These are phyloP conservation scores for Brassicogethes aeneus DNA, from an alignment of 2,888 invertebrate genomes.

Conservation along the genomic window DNA sequence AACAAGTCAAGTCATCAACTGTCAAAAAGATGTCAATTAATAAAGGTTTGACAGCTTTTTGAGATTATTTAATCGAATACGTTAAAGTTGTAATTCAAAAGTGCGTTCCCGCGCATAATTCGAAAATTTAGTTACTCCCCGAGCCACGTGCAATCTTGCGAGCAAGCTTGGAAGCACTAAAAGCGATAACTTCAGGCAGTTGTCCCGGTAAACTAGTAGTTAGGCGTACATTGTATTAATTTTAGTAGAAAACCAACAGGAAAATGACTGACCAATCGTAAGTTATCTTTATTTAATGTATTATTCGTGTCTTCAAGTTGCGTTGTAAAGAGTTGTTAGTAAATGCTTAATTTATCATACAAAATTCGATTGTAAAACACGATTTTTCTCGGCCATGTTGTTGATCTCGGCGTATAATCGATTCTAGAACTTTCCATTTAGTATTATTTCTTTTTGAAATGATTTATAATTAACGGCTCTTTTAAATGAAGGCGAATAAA, in stretches of 20 bases:
- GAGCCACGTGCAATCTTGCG: background rate
- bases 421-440: constrained; percentile 29
- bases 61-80: too few species aligned
- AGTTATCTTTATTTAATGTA: constrained; percentile 14
- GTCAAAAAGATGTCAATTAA: too few species aligned
- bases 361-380: too few species aligned
- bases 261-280: constrained; percentile 31
- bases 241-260: constrained; percentile 12
- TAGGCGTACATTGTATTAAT: constrained; percentile 12
- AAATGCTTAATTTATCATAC: too few species aligned
- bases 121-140: too few species aligned
- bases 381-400: constrained; percentile 37
- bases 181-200: constrained; percentile 16
- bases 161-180: background rate
- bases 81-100: too few species aligned
- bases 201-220: constrained; percentile 15
- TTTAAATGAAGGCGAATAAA: too few species aligned
- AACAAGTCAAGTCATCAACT: too few species aligned
- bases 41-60: too few species aligned
- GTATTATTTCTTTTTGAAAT: background rate
- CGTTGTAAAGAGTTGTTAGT: too few species aligned
- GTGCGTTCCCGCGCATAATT: too few species aligned
- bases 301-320: background rate
- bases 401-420: constrained; percentile 24
- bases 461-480: too few species aligned